Conservation (phyloP, 1,140 invertebrate species). For the Zaprionus ornatus region DNA sequence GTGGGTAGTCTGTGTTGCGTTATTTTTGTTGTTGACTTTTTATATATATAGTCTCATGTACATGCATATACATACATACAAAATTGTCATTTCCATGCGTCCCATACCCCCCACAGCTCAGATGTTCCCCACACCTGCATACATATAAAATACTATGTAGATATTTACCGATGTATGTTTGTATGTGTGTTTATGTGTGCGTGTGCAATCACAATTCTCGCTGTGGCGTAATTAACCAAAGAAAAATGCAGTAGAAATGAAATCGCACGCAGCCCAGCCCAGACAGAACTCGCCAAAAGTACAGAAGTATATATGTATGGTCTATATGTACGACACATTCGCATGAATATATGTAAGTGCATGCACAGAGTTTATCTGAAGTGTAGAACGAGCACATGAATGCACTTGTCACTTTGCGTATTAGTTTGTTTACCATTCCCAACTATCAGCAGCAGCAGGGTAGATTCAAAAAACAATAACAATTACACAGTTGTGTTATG, state of each 20-base stretch:
- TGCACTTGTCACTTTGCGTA: constrained; percentile 34
- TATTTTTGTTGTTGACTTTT: constrained; percentile 18
- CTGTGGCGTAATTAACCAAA: constrained; percentile 70
- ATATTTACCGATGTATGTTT: background rate
- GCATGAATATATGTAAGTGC: background rate
- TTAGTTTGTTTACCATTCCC: constrained; percentile 36
- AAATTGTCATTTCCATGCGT: constrained; percentile 63
- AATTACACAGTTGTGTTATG: constrained; percentile 20
- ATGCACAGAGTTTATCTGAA: constrained; percentile 14
- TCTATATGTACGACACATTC: background rate
- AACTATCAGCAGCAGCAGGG: constrained; percentile 16
- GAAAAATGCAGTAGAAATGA: constrained; percentile 52
- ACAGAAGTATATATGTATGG: constrained; percentile 1
- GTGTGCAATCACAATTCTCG: constrained; percentile 32
- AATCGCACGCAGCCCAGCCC: constrained; percentile 57
- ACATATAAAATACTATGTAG: background rate
- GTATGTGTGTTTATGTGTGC: background rate
- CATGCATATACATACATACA: constrained; percentile 26
- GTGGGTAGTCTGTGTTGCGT: constrained; percentile 18
- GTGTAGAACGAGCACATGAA: constrained; percentile 17
- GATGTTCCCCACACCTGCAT: background rate
- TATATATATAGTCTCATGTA: background rate
- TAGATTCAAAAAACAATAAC: constrained; percentile 21
- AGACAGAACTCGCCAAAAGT: constrained; percentile 19
- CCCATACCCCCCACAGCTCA: constrained; percentile 3